A percentile compares a stretch with the other conserved stretches of the same genome.
These are phyloP conservation scores for Gobio gobio DNA, from an alignment of 2,113 vertebrate species.

Conservation along the genomic window DNA sequence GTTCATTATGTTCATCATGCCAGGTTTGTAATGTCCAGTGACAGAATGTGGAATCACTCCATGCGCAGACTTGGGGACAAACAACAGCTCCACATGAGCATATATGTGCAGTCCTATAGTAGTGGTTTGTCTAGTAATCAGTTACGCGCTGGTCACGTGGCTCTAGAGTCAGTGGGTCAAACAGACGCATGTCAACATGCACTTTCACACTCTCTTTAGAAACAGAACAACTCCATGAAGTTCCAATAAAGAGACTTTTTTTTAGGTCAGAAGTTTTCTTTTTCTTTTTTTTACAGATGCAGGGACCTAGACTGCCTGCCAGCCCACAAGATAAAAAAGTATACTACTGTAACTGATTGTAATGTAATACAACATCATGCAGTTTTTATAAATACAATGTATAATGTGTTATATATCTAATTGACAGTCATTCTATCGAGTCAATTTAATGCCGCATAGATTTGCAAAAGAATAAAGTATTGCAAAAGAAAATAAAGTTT, in stretches of 20 bases:
- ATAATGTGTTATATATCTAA: not conserved
- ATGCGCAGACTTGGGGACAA: not conserved
- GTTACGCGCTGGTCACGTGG: slow-evolving; percentile 6
- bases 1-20: not conserved
- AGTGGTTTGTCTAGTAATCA: not conserved
- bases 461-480: too few species aligned
- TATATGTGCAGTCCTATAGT: not conserved
- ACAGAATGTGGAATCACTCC: not conserved
- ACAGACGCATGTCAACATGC: not conserved
- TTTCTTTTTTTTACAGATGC: not conserved
- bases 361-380: not conserved
- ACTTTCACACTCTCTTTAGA: not conserved
- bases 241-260: not conserved
- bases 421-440: too few species aligned
- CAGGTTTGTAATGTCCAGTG: not conserved
- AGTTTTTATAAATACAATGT: not conserved
- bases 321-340: not conserved
- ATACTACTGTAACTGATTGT: not conserved
- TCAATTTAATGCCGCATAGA: too few species aligned
- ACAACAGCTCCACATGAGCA: not conserved
- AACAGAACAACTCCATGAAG: not conserved
- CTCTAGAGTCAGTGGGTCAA: not conserved
- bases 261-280: not conserved
- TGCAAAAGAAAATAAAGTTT: too few species aligned
- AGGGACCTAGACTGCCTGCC: not conserved